Conservation (phyloP, 2,888 invertebrate species). For the Spialia ferax region DNA sequence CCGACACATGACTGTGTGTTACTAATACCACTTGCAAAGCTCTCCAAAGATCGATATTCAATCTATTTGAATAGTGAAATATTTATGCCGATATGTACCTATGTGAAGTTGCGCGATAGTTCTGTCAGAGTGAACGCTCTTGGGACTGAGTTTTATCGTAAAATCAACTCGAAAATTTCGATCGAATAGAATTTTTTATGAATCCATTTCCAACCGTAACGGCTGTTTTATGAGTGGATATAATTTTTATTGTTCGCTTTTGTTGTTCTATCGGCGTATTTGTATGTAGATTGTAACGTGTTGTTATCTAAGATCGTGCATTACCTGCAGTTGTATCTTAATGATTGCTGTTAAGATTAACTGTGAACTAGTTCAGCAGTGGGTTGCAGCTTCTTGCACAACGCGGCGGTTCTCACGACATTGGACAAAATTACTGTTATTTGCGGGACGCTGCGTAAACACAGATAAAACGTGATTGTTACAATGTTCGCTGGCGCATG, state of each 20-base stretch:
- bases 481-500: conserved; percentile 41
- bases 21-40: conserved; percentile 35
- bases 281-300: conserved; percentile 10
- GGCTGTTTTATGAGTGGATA: conserved; percentile 20
- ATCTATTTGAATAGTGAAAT: conserved; percentile 40
- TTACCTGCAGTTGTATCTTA: conserved; percentile 64
- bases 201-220: conserved; percentile 22
- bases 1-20: conserved; percentile 27
- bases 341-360: conserved; percentile 76
- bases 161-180: conserved; percentile 35
- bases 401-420: conserved; percentile 77
- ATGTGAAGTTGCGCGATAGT: conserved; percentile 24
- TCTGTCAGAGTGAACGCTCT: conserved; percentile 22
- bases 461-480: conserved; percentile 41
- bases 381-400: conserved; percentile 66
- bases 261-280: conserved; percentile 19
- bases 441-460: conserved; percentile 53
- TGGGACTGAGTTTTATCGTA: conserved; percentile 33
- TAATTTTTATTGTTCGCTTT: conserved; percentile 21
- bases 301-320: conserved; percentile 54
- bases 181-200: conserved; percentile 35
- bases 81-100: conserved; percentile 27
- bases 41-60: conserved; percentile 38
- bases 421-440: conserved; percentile 81
- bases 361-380: conserved; percentile 78